These are phyloP conservation scores for Pollachius pollachius DNA, from an alignment of 2,113 vertebrate species.

Conservation along the genomic window DNA sequence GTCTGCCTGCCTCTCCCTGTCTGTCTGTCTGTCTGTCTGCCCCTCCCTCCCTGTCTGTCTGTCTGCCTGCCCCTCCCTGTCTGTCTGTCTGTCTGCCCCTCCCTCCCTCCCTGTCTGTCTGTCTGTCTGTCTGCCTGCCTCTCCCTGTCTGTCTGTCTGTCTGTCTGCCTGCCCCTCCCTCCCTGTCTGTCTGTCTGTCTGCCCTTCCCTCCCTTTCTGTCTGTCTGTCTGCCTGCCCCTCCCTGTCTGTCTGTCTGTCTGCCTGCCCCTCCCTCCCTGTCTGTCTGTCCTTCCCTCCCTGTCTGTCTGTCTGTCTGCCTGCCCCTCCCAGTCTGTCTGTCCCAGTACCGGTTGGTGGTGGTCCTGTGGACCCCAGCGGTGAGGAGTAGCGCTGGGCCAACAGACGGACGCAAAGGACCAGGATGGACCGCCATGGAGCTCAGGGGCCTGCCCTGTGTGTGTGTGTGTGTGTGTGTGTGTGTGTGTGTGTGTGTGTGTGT, in stretches of 20 bases:
- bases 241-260: not conserved
- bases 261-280: not conserved
- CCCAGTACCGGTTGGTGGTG: slow-evolving; percentile 11
- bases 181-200: too few relatives aligned
- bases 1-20: not conserved
- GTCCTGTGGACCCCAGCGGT: slow-evolving; percentile 18
- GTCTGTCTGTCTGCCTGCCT: too few relatives aligned
- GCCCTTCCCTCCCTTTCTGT: too few relatives aligned
- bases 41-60: not conserved
- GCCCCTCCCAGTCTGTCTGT: not conserved
- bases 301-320: not conserved
- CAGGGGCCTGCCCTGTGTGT: too few relatives aligned
- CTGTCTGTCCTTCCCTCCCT: not conserved
- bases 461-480: not conserved
- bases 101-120: too few relatives aligned
- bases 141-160: too few relatives aligned
- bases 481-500: not conserved
- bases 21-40: not conserved
- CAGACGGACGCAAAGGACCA: not conserved
- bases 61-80: not conserved
- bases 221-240: too few relatives aligned
- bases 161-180: too few relatives aligned
- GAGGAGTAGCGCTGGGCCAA: slow-evolving; percentile 20
- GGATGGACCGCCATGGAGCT: too few relatives aligned
- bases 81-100: not conserved